Conservation (phyloP, 2,888 invertebrate species). For the Alloscopus bannaensis region DNA sequence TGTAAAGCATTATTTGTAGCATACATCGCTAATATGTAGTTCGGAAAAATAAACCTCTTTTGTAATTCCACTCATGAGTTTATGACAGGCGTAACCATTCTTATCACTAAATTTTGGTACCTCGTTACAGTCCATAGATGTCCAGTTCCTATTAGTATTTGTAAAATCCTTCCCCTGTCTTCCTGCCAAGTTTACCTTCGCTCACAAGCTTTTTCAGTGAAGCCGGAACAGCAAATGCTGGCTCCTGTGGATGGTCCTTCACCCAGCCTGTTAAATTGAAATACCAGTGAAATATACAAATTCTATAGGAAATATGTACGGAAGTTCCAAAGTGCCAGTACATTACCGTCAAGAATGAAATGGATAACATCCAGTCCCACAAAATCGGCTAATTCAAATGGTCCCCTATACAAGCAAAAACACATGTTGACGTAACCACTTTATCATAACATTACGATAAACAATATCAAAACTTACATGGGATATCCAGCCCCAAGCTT, state of each 20-base stretch:
- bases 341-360: slow-evolving; percentile 83
- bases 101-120: no score
- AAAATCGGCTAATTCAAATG: slow-evolving; percentile 89
- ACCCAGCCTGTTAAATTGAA: slow-evolving; percentile 76
- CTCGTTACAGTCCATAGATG: no score
- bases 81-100: no score
- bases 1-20: no score
- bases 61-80: no score
- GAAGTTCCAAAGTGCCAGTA: not conserved
- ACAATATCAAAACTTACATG: slow-evolving; percentile 79
- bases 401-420: slow-evolving; percentile 78
- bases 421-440: not conserved
- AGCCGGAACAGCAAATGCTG: slow-evolving; percentile 70
- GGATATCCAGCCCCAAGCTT: slow-evolving; percentile 92
- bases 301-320: not conserved
- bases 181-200: slow-evolving; percentile 79
- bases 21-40: no score
- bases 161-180: slow-evolving; percentile 80
- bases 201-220: slow-evolving; percentile 77
- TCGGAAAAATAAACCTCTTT: no score
- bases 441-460: no score
- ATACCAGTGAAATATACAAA: not conserved
- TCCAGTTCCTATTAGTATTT: slow-evolving; percentile 77
- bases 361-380: slow-evolving; percentile 88
- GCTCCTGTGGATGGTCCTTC: slow-evolving; percentile 77